These are phyloP conservation scores for Sthenelais limicola DNA, from an alignment of 2,888 invertebrate genomes.

Conservation along the genomic window DNA sequence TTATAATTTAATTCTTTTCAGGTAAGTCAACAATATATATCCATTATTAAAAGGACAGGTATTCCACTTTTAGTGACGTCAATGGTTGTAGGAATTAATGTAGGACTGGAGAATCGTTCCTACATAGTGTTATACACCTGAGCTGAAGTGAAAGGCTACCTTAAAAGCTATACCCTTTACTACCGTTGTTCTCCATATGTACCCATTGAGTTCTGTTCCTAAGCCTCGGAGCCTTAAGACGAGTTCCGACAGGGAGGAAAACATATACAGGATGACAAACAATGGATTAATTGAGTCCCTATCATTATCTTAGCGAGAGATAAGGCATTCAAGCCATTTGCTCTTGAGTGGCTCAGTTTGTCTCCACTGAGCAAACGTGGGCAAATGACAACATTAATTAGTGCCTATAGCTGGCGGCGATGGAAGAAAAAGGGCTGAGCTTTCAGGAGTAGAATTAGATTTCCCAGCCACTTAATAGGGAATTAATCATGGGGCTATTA, in stretches of 20 bases:
- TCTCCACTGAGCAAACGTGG: not conserved
- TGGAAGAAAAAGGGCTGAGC: constrained; percentile 18
- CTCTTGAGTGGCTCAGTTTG: not conserved
- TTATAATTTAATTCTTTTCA: too few species aligned
- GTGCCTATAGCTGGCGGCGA: constrained; percentile 22
- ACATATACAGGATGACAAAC: constrained; percentile 23
- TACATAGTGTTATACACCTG: too few species aligned
- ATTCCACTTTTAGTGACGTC: too few species aligned
- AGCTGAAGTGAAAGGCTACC: too few species aligned
- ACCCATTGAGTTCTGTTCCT: too few species aligned
- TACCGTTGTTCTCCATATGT: too few species aligned
- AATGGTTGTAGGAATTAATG: too few species aligned
- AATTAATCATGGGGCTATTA: constrained; percentile 16
- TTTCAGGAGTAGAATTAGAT: constrained; percentile 22
- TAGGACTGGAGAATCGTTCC: too few species aligned
- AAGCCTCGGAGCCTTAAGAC: too few species aligned
- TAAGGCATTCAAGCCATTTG: not conserved
- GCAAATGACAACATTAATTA: constrained; percentile 31
- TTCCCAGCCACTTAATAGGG: constrained; percentile 30
- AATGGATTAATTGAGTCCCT: constrained; percentile 6
- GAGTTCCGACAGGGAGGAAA: constrained; percentile 19
- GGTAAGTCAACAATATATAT: too few species aligned
- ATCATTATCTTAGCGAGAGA: constrained; percentile 17
- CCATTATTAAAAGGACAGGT: too few species aligned
- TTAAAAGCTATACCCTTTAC: too few species aligned